Evolutionary conservation across 2,797 vertebrate species (phyloP).

Genomic region (Acrossocheilus fasciatus): DNA sequence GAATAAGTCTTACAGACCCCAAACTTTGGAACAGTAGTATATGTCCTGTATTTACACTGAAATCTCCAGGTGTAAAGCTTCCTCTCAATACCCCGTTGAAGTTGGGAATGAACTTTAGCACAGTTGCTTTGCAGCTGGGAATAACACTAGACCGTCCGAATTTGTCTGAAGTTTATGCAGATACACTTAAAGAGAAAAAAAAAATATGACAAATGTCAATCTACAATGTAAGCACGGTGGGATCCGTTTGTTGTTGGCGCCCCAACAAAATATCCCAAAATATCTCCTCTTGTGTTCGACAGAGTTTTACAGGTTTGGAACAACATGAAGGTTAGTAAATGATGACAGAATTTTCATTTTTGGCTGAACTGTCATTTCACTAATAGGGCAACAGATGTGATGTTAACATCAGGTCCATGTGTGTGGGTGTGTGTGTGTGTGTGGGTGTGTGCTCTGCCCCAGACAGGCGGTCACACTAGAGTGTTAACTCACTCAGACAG

Average conservation of each 20-base stretch:
- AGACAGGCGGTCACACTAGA: slow-evolving; percentile 39
- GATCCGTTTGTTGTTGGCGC: not conserved
- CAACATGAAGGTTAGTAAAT: not conserved
- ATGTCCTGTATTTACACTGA: not conserved
- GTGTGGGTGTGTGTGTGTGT: not conserved
- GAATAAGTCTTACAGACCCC: not conserved
- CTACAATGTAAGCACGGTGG: too few relatives aligned
- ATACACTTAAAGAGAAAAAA: not conserved
- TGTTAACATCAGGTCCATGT: not conserved
- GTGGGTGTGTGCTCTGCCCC: too few relatives aligned
- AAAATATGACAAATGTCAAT: not conserved
- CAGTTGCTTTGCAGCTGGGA: not conserved
- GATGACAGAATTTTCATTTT: not conserved
- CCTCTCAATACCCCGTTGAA: not conserved
- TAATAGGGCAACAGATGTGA: not conserved
- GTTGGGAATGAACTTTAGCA: not conserved
- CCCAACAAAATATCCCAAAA: not conserved
- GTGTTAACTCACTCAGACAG: slow-evolving; percentile 45
- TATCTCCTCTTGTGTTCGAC: not conserved
- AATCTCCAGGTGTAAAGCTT: not conserved
- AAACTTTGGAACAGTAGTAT: too few relatives aligned
- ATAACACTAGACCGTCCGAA: not conserved
- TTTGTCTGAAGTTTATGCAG: not conserved
- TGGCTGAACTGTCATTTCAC: not conserved
- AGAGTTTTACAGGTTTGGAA: not conserved